Evolutionary conservation across 30 jellyfish, hydroid and myxozoan genomes (phyloP), one percentile per base, ranked within the genome.

Genomic region (Turritopsis dohrnii): DNA sequence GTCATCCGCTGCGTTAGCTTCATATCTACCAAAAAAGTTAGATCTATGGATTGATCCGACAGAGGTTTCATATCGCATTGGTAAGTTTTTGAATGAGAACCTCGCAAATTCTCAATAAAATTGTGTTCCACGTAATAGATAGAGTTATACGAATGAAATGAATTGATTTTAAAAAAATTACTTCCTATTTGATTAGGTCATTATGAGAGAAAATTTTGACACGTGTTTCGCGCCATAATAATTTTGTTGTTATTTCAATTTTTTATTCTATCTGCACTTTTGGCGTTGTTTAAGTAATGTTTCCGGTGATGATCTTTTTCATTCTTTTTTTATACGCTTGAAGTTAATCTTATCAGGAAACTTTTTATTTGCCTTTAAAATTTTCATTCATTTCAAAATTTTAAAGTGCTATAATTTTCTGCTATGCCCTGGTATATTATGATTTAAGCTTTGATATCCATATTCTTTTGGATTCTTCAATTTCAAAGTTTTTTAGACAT

Each of bases 21-120:
- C 72, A 7, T 66, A 84, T 53, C 79, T 94, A 23, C 99, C 99
- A 19, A 74, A 76, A 28, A 79, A 86, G 79, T 79, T 94, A 27
- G 96, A 94, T 41, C 83, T 94, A 24, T 94, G 99, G 99, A 89
- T 94, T 72, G 99, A 94, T 72, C 99, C 99, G 30, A 66, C 80
- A 20, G 99, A 94, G 80, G 96, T 94, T 52, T 88, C 99, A 0
- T 94, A 94, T 82, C 66, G 99, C 79, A 94, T 94, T 54, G 99
- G 99, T 94, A 86, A 94, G 84, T 79, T 23, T n/a, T 31, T 29
- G 28, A n/a, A 74, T 69, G 22, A 0, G 77, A 69, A 3, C 13
- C 9, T 3, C 60, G 13, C 9, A 41, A 3, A 41, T 41, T 41
- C 13, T 41, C 60, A 41, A 41, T 5, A 41, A 41, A 41, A 5